Conservation (phyloP, 2,113 vertebrate species). For the Donacobius atricapilla region DNA sequence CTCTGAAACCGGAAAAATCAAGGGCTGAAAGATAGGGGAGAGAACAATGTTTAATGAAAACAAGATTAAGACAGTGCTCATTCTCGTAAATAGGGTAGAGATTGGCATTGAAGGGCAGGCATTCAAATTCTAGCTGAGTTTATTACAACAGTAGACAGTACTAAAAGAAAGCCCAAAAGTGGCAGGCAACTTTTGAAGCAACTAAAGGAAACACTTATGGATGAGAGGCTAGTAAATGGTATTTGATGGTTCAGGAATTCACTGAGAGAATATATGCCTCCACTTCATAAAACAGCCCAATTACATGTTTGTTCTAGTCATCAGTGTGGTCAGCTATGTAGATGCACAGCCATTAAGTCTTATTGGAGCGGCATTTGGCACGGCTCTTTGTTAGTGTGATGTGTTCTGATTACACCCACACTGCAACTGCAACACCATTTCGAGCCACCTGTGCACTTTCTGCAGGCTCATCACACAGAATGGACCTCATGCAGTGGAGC, state of each 20-base stretch:
- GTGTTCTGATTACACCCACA: neutral
- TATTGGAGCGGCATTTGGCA: neutral
- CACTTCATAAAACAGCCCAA: neutral
- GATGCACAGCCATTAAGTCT: neutral
- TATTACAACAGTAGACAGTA: neutral
- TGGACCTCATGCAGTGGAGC: neutral
- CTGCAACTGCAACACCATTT: neutral
- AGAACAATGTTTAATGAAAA: neutral
- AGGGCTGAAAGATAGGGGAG: neutral
- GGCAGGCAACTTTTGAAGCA: neutral
- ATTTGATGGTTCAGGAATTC: neutral
- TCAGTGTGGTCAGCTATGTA: neutral
- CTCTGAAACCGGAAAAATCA: neutral
- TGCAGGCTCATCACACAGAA: neutral
- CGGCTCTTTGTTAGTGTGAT: neutral
- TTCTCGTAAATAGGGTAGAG: rapidly evolving
- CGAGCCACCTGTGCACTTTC: neutral
- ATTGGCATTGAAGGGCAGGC: neutral
- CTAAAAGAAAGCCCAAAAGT: neutral
- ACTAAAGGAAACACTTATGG: neutral
- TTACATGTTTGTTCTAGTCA: neutral
- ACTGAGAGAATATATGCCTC: neutral
- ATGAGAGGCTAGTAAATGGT: neutral
- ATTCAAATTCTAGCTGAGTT: neutral
- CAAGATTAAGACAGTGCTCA: neutral